Base-by-base conservation (phyloP, 2,797 vertebrate species). In the Sebastes hubbsi region DNA sequence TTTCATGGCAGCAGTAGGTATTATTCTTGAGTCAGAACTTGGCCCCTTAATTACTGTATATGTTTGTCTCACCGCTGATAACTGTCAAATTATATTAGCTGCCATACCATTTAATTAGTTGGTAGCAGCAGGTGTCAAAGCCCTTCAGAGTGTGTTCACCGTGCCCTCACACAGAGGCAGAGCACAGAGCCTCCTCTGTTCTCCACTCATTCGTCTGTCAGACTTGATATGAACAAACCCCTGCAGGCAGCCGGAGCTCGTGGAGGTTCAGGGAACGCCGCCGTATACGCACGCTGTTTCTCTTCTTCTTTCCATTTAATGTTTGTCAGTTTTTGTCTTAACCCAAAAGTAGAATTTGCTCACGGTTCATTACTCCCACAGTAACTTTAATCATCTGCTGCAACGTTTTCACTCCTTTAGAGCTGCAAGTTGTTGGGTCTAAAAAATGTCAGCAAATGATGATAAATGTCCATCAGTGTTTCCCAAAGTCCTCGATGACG, bases 81-180 rank as follows among this genome's bases (percentile, higher is more conserved):
- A 95, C 87, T 93, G 93, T 95, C 91, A 93, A 93, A 94, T 95
- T 94, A 94, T 92, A 93, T 94, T 91, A 89, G 91, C 94, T 90
- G 94, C 91, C 85, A 87, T 89, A 78, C 84, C 78, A 82, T 92
- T 94, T 95, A 95, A 95, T 95, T 95, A 95, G 94, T 91, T 91
- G 85, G 85, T 83, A 93, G 89, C 95, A 95, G 95, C 94, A 94
- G 94, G 94, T 95, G 94, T 93, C 89, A 91, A 91, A 94, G 93
- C 91, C 88, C 90, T 90, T 92, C 86, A 89, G 88, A 85, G 73
- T 80, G 83, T 75, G 77, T 88, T 87, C 76, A 24, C 71, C 72
- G 90, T 89, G 86, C 79, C 78, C 88, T 89, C 89, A 92, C 87
- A 89, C 87, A 78, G 85, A 92, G 88, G 87, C 90, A 78, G 88